phyloP scores from a whole-genome alignment of 2,113 vertebrate species.

The Phoenicopterus ruber region DNA sequence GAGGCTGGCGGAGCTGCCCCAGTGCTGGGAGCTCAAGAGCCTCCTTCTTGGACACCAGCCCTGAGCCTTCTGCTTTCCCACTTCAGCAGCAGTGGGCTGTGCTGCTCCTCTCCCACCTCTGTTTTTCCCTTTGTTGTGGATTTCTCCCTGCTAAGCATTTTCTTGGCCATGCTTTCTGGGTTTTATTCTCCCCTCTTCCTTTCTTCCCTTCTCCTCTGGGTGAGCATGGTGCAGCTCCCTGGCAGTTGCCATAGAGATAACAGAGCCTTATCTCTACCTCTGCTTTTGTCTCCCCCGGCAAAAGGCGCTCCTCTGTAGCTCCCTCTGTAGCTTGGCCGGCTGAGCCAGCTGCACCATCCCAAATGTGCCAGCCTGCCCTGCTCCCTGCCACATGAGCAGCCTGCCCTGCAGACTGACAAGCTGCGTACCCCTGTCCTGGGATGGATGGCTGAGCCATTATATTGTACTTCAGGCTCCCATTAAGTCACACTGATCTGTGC shows the following conservation, averaged over 20 bases:
- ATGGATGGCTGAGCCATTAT: accelerated
- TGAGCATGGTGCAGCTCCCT: neutral
- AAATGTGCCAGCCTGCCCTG: neutral
- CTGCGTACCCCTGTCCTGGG: neutral
- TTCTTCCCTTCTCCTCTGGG: neutral
- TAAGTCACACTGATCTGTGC: neutral
- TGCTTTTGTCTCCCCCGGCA: neutral
- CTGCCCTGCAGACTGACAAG: neutral
- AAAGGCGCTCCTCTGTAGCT: neutral
- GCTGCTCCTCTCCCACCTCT: neutral
- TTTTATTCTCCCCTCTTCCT: neutral
- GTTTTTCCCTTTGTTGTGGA: neutral
- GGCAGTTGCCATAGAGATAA: constrained; percentile 19
- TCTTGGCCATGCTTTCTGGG: neutral
- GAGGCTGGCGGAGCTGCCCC: neutral
- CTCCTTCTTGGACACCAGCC: neutral
- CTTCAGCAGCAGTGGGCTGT: neutral
- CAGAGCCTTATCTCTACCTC: neutral
- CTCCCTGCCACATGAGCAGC: neutral
- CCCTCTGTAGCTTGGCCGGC: neutral
- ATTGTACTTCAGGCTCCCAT: neutral
- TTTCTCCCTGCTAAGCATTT: neutral
- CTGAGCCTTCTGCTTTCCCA: neutral
- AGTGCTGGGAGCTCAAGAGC: neutral
- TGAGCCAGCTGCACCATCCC: neutral